Conservation (phyloP, 2,113 vertebrate species). For the Pyrgilauda ruficollis region DNA sequence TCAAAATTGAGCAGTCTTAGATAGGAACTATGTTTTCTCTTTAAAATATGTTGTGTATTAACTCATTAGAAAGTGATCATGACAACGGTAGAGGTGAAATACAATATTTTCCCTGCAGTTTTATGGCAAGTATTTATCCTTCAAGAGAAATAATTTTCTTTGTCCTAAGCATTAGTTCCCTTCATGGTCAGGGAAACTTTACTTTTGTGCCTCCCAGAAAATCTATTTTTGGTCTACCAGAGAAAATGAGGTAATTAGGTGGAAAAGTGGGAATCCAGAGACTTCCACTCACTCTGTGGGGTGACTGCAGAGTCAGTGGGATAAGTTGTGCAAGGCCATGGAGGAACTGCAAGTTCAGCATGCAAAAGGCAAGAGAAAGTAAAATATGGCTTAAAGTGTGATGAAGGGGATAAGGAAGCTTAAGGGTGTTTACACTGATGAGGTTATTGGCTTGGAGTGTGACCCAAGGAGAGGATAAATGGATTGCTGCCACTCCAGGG, state of each 20-base stretch:
- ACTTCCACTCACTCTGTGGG: not conserved
- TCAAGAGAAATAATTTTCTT: not conserved
- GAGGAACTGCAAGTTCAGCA: not conserved
- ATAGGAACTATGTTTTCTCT: not conserved
- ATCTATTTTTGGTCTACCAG: not conserved
- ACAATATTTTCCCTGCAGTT: not conserved
- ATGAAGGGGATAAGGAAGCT: slow-evolving; percentile 54
- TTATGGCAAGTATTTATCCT: not conserved
- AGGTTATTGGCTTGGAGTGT: slow-evolving; percentile 50
- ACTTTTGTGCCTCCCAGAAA: not conserved
- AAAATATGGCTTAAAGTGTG: slow-evolving; percentile 27
- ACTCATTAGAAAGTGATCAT: not conserved
- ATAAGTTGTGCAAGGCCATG: not conserved
- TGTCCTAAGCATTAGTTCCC: not conserved
- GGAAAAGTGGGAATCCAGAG: not conserved
- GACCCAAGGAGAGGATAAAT: slow-evolving; percentile 57
- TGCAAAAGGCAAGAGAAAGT: not conserved
- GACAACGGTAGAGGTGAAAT: not conserved
- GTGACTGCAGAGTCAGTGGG: not conserved
- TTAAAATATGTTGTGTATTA: not conserved
- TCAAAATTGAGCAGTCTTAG: not conserved
- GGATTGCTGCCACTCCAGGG: not conserved
- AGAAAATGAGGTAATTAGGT: not conserved
- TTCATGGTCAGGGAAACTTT: not conserved
- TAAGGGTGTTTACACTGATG: slow-evolving; percentile 42